Evolutionary conservation across 2,797 vertebrate species (phyloP).

Genomic region (Labroides dimidiatus): DNA sequence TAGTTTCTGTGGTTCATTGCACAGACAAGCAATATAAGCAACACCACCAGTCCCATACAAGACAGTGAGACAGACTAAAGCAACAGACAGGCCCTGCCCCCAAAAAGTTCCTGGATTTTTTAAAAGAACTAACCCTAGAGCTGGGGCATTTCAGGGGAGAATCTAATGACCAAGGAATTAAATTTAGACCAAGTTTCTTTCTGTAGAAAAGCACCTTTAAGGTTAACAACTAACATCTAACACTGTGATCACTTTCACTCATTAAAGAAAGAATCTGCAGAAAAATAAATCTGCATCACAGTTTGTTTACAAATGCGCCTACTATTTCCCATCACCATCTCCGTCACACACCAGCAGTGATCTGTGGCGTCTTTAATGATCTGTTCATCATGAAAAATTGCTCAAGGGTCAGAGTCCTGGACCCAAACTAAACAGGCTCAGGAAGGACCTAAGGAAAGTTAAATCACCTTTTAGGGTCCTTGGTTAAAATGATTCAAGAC

Average conservation of each 20-base stretch:
- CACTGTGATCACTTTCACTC: constrained; percentile 39
- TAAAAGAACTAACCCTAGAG: no score
- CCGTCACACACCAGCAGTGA: constrained; percentile 23
- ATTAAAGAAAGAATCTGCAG: no score
- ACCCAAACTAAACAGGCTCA: constrained; percentile 22
- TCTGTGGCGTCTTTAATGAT: constrained; percentile 24
- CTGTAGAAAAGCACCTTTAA: no score
- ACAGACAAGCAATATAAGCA: no score
- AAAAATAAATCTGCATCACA: constrained; percentile 47
- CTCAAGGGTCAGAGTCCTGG: constrained; percentile 1
- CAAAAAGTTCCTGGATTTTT: no score
- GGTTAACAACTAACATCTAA: constrained; percentile 48
- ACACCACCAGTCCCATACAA: no score
- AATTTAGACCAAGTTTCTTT: no score
- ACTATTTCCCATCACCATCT: constrained; percentile 19
- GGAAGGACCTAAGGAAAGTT: neutral
- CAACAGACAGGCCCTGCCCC: no score
- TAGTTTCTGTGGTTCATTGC: no score
- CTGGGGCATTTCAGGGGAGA: no score
- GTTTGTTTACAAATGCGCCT: constrained; percentile 33
- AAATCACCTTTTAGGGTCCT: neutral
- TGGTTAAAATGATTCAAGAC: neutral
- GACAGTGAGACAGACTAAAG: no score
- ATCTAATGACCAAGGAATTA: no score
- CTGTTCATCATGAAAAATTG: constrained; percentile 30